phyloP scores from a whole-genome alignment of 2,113 vertebrate species.

The Psephotus haematonotus region DNA sequence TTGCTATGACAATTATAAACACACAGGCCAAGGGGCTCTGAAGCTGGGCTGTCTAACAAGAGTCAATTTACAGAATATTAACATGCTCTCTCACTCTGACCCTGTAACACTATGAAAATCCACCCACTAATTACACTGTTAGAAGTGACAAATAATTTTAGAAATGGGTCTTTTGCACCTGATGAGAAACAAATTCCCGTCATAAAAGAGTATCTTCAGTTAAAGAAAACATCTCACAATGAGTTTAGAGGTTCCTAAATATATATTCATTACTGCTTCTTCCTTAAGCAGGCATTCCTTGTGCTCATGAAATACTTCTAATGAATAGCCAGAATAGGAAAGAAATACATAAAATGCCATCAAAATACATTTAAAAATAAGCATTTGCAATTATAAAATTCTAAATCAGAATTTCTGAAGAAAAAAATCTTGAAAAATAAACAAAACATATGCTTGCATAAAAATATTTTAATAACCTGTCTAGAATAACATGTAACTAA shows the following conservation, averaged over 20 bases:
- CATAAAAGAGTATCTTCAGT: neutral
- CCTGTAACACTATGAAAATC: neutral
- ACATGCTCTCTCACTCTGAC: neutral
- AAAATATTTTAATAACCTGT: neutral
- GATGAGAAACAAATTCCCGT: neutral
- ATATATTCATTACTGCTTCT: neutral
- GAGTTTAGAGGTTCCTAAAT: neutral
- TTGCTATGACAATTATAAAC: neutral
- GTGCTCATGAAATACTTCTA: neutral
- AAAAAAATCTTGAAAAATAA: neutral
- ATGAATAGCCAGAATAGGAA: neutral
- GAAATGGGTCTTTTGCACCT: neutral
- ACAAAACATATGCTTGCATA: neutral
- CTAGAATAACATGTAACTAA: neutral
- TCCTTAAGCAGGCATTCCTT: neutral
- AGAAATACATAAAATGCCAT: neutral
- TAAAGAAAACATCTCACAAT: neutral
- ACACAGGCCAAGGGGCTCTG: neutral
- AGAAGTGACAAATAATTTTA: neutral
- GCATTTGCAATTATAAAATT: neutral
- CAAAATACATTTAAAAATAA: neutral
- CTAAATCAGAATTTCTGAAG: neutral
- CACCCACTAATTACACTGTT: neutral
- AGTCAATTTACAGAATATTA: neutral
- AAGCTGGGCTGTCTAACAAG: neutral